A percentile compares a stretch with the other conserved stretches of the same genome.
Evolutionary conservation across 2,888 invertebrate genomes (phyloP).

Genomic region (Subacronicta megacephala): DNA sequence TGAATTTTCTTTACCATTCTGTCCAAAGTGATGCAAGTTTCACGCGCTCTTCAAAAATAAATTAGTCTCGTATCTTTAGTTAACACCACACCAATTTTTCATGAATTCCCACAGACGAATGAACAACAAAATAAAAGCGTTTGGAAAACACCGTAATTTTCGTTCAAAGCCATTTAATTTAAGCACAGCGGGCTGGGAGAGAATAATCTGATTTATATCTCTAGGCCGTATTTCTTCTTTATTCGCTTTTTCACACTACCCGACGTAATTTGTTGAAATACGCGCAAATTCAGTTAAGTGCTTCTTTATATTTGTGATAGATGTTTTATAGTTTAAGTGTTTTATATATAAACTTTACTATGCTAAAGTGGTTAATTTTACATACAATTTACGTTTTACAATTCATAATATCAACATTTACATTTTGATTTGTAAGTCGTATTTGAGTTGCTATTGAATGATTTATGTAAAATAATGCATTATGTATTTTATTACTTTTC

Average conservation of each 20-base stretch:
- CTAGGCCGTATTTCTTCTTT: constrained; percentile 72
- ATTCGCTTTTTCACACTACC: constrained; percentile 67
- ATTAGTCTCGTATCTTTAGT: constrained; percentile 24
- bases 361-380: constrained; percentile 17
- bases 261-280: constrained; percentile 75
- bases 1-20: background rate
- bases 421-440: constrained; percentile 8
- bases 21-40: background rate
- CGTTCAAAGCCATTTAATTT: constrained; percentile 79
- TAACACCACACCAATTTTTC: constrained; percentile 24
- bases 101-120: constrained; percentile 45
- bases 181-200: constrained; percentile 69
- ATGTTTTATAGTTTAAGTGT: constrained; percentile 42
- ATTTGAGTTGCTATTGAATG: background rate
- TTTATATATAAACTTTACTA: constrained; percentile 39
- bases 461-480: background rate
- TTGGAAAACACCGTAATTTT: constrained; percentile 78
- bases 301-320: constrained; percentile 59
- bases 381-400: constrained; percentile 10
- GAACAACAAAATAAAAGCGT: constrained; percentile 63
- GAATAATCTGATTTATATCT: constrained; percentile 83
- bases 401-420: background rate
- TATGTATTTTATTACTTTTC: constrained; percentile 2
- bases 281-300: constrained; percentile 71
- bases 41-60: constrained; percentile 7